Conservation (phyloP, 1,140 invertebrate genomes). For the Drosophila mojavensis region DNA sequence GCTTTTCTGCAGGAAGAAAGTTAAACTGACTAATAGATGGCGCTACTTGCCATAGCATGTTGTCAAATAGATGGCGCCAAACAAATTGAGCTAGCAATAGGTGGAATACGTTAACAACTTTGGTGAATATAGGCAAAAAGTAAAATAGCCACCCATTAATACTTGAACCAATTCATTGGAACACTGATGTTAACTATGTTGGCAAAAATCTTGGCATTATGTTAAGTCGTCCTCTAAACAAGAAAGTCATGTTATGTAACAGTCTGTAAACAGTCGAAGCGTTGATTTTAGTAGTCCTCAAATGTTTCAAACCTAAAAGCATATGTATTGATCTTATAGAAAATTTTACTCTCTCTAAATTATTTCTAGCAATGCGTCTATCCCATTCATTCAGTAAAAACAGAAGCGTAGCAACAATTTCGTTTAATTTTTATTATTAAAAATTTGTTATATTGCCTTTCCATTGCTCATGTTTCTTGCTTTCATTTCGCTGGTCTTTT, state of each 20-base stretch:
- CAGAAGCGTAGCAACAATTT: slow-evolving; percentile 29
- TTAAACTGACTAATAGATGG: neutral
- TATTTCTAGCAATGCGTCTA: too few relatives aligned
- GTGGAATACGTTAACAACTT: too few relatives aligned
- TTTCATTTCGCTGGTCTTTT: slow-evolving; percentile 31
- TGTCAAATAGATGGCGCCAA: slow-evolving; percentile 1
- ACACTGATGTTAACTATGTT: too few relatives aligned
- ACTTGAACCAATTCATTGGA: neutral
- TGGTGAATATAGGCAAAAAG: neutral
- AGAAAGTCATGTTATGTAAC: too few relatives aligned
- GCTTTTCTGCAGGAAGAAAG: neutral
- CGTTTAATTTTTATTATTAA: slow-evolving; percentile 79
- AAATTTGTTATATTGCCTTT: slow-evolving; percentile 78
- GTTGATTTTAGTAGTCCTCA: too few relatives aligned
- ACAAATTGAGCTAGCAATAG: neutral
- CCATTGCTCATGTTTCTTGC: slow-evolving; percentile 49
- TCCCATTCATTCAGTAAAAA: neutral
- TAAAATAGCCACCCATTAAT: neutral
- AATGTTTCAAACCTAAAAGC: too few relatives aligned
- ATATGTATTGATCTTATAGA: too few relatives aligned
- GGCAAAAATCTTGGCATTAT: too few relatives aligned
- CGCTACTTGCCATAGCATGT: neutral
- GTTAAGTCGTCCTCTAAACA: too few relatives aligned
- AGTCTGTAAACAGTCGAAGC: too few relatives aligned
- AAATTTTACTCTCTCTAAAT: too few relatives aligned